phyloP scores from a whole-genome alignment of 1,140 invertebrate genomes.

The Sarcophaga bullata region DNA sequence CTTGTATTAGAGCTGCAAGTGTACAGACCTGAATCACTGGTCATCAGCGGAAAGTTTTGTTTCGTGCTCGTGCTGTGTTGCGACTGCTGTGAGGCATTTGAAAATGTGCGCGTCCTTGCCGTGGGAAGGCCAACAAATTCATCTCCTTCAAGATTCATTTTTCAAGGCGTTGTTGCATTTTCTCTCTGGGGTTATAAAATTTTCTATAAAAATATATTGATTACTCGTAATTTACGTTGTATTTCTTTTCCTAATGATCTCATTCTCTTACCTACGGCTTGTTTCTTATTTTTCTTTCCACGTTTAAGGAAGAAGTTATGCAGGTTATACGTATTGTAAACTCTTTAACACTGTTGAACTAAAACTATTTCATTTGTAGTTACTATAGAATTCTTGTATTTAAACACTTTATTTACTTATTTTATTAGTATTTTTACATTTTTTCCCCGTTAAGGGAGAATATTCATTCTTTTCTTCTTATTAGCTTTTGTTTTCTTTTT shows the following conservation, averaged over 20 bases:
- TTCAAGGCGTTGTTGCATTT: too few relatives aligned
- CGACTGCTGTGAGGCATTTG: not conserved
- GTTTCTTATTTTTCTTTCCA: too few relatives aligned
- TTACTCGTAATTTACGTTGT: not conserved
- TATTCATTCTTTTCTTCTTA: not conserved
- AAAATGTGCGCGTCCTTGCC: not conserved
- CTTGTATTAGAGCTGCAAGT: conserved; percentile 24
- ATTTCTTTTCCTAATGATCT: not conserved
- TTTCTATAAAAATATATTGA: not conserved
- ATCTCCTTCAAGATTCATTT: not conserved
- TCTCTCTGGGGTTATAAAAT: too few relatives aligned
- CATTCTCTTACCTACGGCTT: not conserved
- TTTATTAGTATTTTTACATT: conserved; percentile 13
- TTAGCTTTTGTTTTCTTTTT: conserved; percentile 1
- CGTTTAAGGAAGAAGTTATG: too few relatives aligned
- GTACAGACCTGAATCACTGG: conserved; percentile 12
- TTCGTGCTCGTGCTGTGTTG: not conserved
- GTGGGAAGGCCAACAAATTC: not conserved
- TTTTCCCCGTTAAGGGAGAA: not conserved
- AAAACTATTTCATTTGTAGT: not conserved
- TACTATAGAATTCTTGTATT: not conserved
- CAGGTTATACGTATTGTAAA: not conserved
- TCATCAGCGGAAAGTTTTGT: conserved; percentile 19
- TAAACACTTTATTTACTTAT: not conserved
- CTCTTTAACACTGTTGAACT: too few relatives aligned